phyloP scores from a whole-genome alignment of 2,888 invertebrate genomes.

The Agriopis aurantiaria region DNA sequence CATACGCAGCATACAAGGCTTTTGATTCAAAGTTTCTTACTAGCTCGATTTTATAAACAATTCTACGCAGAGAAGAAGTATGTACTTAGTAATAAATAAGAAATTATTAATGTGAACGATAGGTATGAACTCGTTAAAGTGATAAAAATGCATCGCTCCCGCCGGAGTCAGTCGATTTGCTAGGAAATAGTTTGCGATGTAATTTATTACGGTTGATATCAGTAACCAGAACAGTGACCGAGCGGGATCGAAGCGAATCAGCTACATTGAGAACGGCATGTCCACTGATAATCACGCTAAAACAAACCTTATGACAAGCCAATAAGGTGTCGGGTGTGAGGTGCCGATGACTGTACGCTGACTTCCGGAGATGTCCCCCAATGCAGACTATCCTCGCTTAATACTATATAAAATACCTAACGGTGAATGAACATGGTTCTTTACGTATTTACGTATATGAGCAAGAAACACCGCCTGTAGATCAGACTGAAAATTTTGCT shows the following conservation, averaged over 20 bases:
- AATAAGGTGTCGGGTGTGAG: constrained; percentile 37
- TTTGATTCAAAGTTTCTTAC: no score
- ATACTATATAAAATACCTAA: constrained; percentile 49
- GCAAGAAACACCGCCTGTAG: not conserved
- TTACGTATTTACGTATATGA: constrained; percentile 6
- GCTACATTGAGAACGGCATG: constrained; percentile 73
- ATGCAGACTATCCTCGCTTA: constrained; percentile 61
- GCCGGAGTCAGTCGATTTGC: constrained; percentile 28
- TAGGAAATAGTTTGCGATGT: constrained; percentile 47
- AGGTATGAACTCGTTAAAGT: not conserved
- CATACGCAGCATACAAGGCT: no score
- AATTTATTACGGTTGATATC: constrained; percentile 49
- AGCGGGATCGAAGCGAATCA: constrained; percentile 75
- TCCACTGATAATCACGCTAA: constrained; percentile 27
- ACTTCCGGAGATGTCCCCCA: constrained; percentile 82
- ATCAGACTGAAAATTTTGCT: not conserved
- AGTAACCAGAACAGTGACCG: constrained; percentile 84
- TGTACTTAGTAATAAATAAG: no score
- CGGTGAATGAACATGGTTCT: constrained; percentile 43
- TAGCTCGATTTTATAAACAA: no score
- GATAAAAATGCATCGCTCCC: constrained; percentile 9
- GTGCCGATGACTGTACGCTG: constrained; percentile 53
- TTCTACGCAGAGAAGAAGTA: no score
- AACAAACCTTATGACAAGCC: constrained; percentile 25
- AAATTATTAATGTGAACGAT: not conserved